phyloP scores from a whole-genome alignment of 1,140 invertebrate species.

The Pogonognathellus flavescens region DNA sequence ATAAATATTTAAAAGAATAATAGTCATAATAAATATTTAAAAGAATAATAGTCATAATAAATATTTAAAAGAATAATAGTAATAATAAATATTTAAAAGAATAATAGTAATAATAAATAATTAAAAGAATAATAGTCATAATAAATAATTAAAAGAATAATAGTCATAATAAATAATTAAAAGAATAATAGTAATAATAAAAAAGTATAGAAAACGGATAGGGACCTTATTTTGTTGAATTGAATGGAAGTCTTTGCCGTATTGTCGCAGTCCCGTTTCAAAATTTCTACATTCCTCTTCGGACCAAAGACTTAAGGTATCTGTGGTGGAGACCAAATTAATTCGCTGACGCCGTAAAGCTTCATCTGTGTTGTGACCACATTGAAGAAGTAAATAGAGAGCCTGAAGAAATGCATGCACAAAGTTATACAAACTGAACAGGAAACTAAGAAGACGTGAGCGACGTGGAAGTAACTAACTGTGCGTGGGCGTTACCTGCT shows the following conservation, averaged over 20 bases:
- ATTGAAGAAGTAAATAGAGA: constrained; percentile 90
- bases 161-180: too few relatives aligned
- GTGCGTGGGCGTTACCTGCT: constrained; percentile 78
- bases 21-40: too few relatives aligned
- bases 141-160: constrained; percentile 3
- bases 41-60: neutral
- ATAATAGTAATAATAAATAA: too few relatives aligned
- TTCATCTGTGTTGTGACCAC: constrained; percentile 94
- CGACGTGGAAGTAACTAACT: too few relatives aligned
- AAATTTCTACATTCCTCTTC: constrained; percentile 98
- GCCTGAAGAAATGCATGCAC: constrained; percentile 75
- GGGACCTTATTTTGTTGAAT: constrained; percentile 93
- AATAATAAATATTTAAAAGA: too few relatives aligned
- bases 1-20: constrained; percentile 69
- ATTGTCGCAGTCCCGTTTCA: constrained; percentile 91
- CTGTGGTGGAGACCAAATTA: constrained; percentile 75
- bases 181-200: neutral
- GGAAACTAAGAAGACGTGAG: too few relatives aligned
- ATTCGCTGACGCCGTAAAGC: constrained; percentile 87
- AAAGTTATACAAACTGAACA: too few relatives aligned
- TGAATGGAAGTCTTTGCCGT: constrained; percentile 96
- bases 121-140: too few relatives aligned
- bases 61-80: too few relatives aligned
- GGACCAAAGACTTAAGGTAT: constrained; percentile 91
- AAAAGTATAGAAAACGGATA: constrained; percentile 54